These are phyloP conservation scores for Perdita meconis DNA, from an alignment of 2,888 invertebrate species.

Conservation along the genomic window DNA sequence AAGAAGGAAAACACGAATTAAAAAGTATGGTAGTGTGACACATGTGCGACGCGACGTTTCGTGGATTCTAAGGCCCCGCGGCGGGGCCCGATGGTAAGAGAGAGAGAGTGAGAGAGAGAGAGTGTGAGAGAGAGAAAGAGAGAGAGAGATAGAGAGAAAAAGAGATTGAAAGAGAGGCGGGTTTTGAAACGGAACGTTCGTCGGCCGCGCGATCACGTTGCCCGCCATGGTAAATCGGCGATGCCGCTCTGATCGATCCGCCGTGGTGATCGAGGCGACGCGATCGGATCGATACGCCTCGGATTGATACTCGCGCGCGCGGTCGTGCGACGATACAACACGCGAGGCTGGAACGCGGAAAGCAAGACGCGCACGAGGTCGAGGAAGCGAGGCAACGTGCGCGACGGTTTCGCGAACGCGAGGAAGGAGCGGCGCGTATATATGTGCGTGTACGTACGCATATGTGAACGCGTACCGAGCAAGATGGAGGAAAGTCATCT, in stretches of 20 bases:
- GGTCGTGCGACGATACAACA: not conserved
- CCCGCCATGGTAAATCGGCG: no score
- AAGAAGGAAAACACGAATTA: constrained; percentile 57
- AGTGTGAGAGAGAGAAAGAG: no score
- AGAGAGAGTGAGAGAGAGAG: no score
- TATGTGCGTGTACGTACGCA: constrained; percentile 29
- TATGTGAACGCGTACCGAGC: constrained; percentile 29
- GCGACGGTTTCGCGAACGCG: constrained; percentile 3
- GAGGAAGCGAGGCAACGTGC: not conserved
- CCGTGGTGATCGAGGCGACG: no score
- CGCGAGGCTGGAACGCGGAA: not conserved
- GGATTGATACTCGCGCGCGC: no score
- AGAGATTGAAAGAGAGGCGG: no score
- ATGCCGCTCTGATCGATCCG: no score
- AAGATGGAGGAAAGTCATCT: constrained; percentile 86
- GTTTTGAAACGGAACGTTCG: no score
- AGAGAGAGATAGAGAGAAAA: no score
- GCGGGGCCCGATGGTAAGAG: no score
- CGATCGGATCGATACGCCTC: no score
- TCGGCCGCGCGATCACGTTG: no score
- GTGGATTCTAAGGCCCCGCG: constrained; percentile 33
- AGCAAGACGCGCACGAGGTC: not conserved
- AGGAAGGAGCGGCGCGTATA: constrained; percentile 20
- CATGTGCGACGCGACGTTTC: constrained; percentile 55
- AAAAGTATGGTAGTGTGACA: constrained; percentile 57